phyloP scores from a whole-genome alignment of 2,113 vertebrate species.

The Sarotherodon lohbergeri region DNA sequence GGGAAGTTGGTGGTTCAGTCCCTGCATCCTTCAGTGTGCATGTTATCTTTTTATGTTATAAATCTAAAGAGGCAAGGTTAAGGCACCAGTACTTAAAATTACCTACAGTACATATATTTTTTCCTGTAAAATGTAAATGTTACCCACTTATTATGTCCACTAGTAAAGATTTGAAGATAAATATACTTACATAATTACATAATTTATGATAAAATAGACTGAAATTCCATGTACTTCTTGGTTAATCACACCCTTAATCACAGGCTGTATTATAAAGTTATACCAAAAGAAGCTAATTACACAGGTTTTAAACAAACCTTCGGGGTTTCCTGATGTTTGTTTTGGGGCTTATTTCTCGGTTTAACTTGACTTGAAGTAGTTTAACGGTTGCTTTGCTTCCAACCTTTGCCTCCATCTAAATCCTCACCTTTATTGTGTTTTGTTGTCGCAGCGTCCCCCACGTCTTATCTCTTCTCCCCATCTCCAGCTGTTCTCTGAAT shows the following conservation, averaged over 20 bases:
- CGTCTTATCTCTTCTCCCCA: background rate
- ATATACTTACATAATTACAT: background rate
- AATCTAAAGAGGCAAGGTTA: background rate
- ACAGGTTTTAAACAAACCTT: background rate
- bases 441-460: background rate
- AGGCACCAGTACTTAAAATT: background rate
- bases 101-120: background rate
- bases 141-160: background rate
- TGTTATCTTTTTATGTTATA: background rate
- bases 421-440: background rate
- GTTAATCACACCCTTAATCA: background rate
- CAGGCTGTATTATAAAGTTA: background rate
- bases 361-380: background rate
- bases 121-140: background rate
- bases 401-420: background rate
- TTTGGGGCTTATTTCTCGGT: background rate
- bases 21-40: background rate
- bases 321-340: background rate
- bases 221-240: background rate
- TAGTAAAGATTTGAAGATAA: background rate
- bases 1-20: background rate
- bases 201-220: background rate
- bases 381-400: background rate
- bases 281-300: background rate
- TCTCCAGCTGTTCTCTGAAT: background rate